phyloP scores from a whole-genome alignment of 2,113 vertebrate genomes.

The Dicentrarchus labrax region DNA sequence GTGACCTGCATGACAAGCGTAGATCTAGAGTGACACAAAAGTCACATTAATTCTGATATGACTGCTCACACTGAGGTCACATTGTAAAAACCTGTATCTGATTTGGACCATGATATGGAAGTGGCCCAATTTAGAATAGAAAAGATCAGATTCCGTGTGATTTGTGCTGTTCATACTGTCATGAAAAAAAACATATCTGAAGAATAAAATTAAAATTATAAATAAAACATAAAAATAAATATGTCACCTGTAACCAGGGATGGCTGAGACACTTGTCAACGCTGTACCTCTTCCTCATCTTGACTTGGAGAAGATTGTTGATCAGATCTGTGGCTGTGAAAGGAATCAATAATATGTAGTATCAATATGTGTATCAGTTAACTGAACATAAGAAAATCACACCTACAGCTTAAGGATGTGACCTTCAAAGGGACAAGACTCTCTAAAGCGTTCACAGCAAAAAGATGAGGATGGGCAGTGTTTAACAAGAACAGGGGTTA shows the following conservation, averaged over 20 bases:
- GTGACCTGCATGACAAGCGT: no score
- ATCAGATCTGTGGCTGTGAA: conserved; percentile 95
- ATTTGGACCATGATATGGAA: not conserved
- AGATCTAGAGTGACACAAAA: no score
- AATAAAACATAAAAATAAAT: not conserved
- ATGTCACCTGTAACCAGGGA: conserved; percentile 95
- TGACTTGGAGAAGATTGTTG: conserved; percentile 98
- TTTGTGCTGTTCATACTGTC: not conserved
- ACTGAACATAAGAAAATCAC: not conserved
- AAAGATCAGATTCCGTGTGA: no score
- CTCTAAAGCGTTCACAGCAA: not conserved
- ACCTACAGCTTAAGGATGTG: not conserved
- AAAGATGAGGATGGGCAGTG: not conserved
- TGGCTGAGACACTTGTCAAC: conserved; percentile 99
- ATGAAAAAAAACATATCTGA: no score
- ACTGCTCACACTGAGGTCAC: no score
- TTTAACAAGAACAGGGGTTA: no score
- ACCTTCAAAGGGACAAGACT: not conserved
- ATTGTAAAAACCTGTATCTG: not conserved
- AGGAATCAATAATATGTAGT: conserved; percentile 19
- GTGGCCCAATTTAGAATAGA: no score
- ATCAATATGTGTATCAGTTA: not conserved
- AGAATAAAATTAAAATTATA: not conserved
- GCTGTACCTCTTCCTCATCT: conserved; percentile 99
- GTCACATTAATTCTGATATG: no score